Conservation (phyloP, 2,888 invertebrate species). For the Apotomis turbidana region DNA sequence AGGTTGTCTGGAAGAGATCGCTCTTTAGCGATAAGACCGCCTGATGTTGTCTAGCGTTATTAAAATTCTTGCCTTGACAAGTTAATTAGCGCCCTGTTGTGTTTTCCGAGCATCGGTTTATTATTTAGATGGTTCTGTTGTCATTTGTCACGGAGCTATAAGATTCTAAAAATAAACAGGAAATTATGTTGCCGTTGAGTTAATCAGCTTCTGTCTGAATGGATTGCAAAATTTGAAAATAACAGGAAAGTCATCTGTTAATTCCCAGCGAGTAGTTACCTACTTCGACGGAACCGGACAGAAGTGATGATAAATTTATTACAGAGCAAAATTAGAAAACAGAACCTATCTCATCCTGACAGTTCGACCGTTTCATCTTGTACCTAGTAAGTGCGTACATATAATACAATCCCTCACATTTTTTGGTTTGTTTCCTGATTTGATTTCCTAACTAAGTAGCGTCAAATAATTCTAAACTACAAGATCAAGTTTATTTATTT, state of each 20-base stretch:
- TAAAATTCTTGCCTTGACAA: neutral
- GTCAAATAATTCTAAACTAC: no score
- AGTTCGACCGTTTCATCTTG: no score
- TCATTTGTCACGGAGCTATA: neutral
- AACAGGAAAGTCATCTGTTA: neutral
- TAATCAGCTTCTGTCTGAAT: neutral
- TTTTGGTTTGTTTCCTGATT: no score
- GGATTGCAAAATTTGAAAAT: neutral
- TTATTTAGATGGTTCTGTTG: slow-evolving; percentile 6
- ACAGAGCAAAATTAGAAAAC: no score
- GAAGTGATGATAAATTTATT: no score
- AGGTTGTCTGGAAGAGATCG: neutral
- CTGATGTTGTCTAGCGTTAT: neutral
- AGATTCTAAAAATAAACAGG: slow-evolving; percentile 15
- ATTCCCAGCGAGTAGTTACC: no score
- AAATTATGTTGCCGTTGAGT: neutral
- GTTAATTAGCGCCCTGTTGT: neutral
- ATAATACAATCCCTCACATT: no score
- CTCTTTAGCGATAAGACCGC: neutral
- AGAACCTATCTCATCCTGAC: no score
- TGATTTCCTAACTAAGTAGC: no score
- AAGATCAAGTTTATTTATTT: no score
- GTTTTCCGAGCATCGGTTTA: slow-evolving; percentile 7
- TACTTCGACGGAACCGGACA: no score
- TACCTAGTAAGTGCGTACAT: no score